Conservation (phyloP, 1,140 invertebrate genomes). For the Listronotus bonariensis region DNA sequence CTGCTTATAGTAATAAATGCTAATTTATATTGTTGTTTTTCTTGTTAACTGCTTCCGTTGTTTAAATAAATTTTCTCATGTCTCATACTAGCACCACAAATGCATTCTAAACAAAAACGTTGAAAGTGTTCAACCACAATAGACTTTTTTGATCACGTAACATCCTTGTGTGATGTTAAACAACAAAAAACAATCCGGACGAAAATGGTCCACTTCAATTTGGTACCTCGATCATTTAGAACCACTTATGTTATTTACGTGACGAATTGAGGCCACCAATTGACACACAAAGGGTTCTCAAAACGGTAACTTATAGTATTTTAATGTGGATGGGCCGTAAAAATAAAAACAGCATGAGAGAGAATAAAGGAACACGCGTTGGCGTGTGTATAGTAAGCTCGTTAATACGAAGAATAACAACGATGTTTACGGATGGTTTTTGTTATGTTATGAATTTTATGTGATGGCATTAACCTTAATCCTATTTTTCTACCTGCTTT, state of each 20-base stretch:
- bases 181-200: too few relatives aligned
- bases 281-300: slow-evolving; percentile 11
- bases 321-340: slow-evolving; percentile 13
- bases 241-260: slow-evolving; percentile 6
- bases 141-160: too few relatives aligned
- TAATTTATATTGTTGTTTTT: too few relatives aligned
- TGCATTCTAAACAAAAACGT: too few relatives aligned
- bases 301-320: neutral
- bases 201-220: too few relatives aligned
- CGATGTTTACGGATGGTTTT: neutral
- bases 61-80: too few relatives aligned
- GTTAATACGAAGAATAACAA: too few relatives aligned
- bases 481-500: neutral
- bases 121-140: too few relatives aligned
- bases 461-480: slow-evolving; percentile 16
- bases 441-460: neutral
- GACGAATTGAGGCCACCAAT: slow-evolving; percentile 13
- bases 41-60: too few relatives aligned
- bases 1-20: too few relatives aligned
- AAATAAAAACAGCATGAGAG: neutral
- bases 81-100: too few relatives aligned
- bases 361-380: neutral
- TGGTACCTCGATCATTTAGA: neutral
- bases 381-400: neutral
- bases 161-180: too few relatives aligned